Percentiles rank a stretch among this genome's conserved stretches.
Conservation (phyloP, 2,888 invertebrate species). For the Hypercompe scribonia region DNA sequence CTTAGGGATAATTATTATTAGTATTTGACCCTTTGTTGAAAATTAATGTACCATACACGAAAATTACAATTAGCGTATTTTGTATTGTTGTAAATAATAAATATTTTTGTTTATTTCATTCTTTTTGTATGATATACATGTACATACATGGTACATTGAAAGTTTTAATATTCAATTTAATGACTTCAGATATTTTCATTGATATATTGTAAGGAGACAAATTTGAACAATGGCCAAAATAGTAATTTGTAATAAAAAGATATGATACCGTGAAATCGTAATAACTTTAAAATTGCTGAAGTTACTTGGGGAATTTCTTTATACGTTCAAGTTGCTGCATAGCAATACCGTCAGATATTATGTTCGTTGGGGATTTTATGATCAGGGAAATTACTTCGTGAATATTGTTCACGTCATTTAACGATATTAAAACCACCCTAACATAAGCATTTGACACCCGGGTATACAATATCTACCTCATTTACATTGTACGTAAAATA, state of each 20-base stretch:
- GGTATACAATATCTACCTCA: constrained; percentile 35
- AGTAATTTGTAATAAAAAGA: constrained; percentile 31
- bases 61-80: too few relatives aligned
- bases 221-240: not conserved
- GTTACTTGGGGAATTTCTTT: constrained; percentile 52
- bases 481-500: constrained; percentile 42
- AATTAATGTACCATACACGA: too few relatives aligned
- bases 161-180: not conserved
- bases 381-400: constrained; percentile 50
- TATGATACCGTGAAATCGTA: constrained; percentile 21
- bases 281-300: constrained; percentile 49
- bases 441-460: constrained; percentile 39
- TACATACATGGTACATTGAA: too few relatives aligned
- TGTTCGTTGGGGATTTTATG: constrained; percentile 48
- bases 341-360: constrained; percentile 37
- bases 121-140: too few relatives aligned
- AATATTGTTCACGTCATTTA: constrained; percentile 52
- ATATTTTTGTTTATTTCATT: too few relatives aligned
- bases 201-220: not conserved
- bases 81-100: too few relatives aligned
- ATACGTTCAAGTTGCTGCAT: constrained; percentile 49
- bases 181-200: not conserved
- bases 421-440: constrained; percentile 37
- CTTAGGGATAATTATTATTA: not conserved
- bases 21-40: too few relatives aligned